These are phyloP conservation scores for Rhizomys pruinosus DNA, from an alignment of 2,113 vertebrate genomes.

Conservation along the genomic window DNA sequence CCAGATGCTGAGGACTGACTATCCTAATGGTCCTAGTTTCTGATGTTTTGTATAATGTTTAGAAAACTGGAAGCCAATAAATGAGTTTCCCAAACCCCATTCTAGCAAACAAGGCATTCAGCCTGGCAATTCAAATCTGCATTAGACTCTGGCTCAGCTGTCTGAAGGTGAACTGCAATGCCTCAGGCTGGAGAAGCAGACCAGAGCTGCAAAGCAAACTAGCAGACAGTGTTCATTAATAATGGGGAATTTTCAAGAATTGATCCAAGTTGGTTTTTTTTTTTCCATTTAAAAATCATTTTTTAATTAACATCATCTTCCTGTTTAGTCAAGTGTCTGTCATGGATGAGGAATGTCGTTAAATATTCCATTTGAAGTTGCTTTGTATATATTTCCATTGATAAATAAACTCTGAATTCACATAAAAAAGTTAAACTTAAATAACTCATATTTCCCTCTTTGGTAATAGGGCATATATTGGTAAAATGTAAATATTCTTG, in stretches of 20 bases:
- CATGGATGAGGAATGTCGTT: conserved; percentile 90
- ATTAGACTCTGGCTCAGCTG: too few relatives aligned
- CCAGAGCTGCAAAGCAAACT: neutral
- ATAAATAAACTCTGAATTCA: conserved; percentile 95
- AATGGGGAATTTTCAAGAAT: neutral
- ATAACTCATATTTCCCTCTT: too few relatives aligned
- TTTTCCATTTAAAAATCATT: conserved; percentile 91
- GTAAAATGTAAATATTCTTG: conserved; percentile 91
- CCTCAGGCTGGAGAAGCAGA: neutral
- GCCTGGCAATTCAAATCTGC: too few relatives aligned
- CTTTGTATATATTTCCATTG: conserved; percentile 90
- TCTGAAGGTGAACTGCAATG: neutral
- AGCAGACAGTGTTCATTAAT: neutral
- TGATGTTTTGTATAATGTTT: neutral
- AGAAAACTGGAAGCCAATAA: neutral
- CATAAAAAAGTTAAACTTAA: too few relatives aligned
- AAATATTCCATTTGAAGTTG: conserved; percentile 89
- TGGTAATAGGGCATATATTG: conserved; percentile 90
- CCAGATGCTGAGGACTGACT: too few relatives aligned
- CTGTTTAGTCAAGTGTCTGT: conserved; percentile 87
- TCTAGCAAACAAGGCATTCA: neutral
- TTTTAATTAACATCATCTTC: conserved; percentile 91
- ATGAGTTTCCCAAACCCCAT: neutral
- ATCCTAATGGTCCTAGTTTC: neutral
- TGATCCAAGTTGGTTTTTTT: too few relatives aligned